Percentiles rank a stretch among this genome's conserved stretches.
Conservation (phyloP, 2,113 vertebrate genomes). For the Eublepharis macularius region DNA sequence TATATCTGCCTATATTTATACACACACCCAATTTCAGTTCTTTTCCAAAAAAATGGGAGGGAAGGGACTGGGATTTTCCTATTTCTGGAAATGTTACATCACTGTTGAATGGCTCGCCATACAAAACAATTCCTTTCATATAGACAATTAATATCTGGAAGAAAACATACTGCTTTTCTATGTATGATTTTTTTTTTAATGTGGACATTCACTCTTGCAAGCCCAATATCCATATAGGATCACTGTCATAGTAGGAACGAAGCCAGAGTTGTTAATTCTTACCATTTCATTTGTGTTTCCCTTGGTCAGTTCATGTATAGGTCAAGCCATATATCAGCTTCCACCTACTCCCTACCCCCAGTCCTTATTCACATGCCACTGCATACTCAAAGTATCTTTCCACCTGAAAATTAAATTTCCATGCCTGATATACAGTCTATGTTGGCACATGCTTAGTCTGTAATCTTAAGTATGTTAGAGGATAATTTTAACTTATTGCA, state of each 20-base stretch:
- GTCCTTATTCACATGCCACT: neutral
- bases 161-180: neutral
- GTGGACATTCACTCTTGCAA: neutral
- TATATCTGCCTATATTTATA: no score
- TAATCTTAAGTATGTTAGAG: neutral
- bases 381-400: neutral
- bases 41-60: no score
- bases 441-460: neutral
- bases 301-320: neutral
- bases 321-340: neutral
- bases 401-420: neutral
- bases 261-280: neutral
- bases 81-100: no score
- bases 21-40: no score
- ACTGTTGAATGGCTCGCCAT: neutral
- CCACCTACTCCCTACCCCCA: neutral
- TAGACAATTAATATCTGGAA: neutral
- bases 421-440: neutral
- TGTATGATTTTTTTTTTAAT: neutral
- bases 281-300: neutral
- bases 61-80: no score
- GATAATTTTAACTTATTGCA: rapidly evolving
- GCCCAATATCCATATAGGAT: neutral
- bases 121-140: neutral
- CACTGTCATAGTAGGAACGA: neutral